These are phyloP conservation scores for Nematopogon swammerdamellus DNA, from an alignment of 2,888 invertebrate species.

Conservation along the genomic window DNA sequence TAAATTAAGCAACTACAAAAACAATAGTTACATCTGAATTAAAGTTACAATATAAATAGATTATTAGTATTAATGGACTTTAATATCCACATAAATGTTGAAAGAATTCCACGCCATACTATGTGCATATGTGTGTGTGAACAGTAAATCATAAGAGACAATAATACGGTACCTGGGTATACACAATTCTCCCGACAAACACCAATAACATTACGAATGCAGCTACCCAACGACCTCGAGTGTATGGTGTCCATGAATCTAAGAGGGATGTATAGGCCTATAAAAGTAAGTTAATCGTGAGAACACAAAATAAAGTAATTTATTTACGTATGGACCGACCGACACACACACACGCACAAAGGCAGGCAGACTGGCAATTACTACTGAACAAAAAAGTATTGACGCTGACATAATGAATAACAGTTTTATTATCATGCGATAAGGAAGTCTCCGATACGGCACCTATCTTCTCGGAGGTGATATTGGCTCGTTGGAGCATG, in stretches of 20 bases:
- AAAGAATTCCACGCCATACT: too few species aligned
- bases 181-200: constrained; percentile 36
- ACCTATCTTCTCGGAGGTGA: too few species aligned
- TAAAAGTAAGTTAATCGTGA: constrained; percentile 21
- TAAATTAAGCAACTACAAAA: too few species aligned
- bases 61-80: too few species aligned
- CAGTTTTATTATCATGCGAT: too few species aligned
- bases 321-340: neutral
- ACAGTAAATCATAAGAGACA: neutral
- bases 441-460: too few species aligned
- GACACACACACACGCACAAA: constrained; percentile 4
- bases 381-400: too few species aligned
- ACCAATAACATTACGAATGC: constrained; percentile 28
- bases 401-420: too few species aligned
- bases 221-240: constrained; percentile 31
- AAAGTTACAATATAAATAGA: too few species aligned
- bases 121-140: neutral
- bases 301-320: neutral
- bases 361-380: neutral
- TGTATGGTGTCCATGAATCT: constrained; percentile 44
- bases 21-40: too few species aligned
- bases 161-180: constrained; percentile 30
- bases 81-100: too few species aligned
- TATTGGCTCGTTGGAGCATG: too few species aligned
- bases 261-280: constrained; percentile 47